Percentiles rank a stretch among this genome's conserved stretches.
Evolutionary conservation across 2,888 invertebrate genomes (phyloP).

Genomic region (Lepidocyrtoides sp.): DNA sequence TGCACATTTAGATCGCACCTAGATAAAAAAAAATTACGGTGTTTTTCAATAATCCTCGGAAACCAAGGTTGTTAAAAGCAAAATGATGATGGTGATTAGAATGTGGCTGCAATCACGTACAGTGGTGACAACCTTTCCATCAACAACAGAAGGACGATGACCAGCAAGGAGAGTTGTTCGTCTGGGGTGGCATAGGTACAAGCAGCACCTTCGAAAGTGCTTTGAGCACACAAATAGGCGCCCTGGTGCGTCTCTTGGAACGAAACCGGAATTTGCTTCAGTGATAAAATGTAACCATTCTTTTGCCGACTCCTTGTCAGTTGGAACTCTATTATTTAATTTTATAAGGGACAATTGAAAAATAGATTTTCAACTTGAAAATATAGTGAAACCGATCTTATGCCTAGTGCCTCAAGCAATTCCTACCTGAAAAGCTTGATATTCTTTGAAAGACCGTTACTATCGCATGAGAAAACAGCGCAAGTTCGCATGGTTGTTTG

Average conservation of each 20-base stretch:
- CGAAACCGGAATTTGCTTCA: not conserved
- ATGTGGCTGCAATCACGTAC: no score
- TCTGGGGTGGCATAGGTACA: not conserved
- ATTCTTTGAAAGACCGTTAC: not conserved
- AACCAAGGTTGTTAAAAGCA: no score
- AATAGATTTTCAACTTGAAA: no score
- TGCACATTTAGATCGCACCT: conserved; percentile 31
- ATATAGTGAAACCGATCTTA: no score
- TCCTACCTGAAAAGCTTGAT: not conserved
- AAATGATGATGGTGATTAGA: no score
- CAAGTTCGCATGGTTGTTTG: conserved; percentile 2
- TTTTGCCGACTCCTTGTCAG: not conserved
- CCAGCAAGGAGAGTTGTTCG: not conserved
- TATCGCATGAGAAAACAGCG: conserved; percentile 9
- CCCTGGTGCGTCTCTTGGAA: not conserved
- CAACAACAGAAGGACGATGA: conserved; percentile 34
- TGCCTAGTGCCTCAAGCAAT: no score
- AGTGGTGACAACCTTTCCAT: conserved; percentile 38
- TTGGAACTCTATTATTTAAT: conserved; percentile 5
- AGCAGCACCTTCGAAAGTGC: conserved; percentile 54
- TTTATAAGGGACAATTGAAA: not conserved
- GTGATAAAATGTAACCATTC: conserved; percentile 39
- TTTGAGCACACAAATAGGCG: conserved; percentile 27
- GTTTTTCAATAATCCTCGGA: no score
- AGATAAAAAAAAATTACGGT: no score